Evolutionary conservation across 2,888 invertebrate species (phyloP), one percentile per base, ranked within the genome.

Genomic region (Caenorhabditis macrosperma): DNA sequence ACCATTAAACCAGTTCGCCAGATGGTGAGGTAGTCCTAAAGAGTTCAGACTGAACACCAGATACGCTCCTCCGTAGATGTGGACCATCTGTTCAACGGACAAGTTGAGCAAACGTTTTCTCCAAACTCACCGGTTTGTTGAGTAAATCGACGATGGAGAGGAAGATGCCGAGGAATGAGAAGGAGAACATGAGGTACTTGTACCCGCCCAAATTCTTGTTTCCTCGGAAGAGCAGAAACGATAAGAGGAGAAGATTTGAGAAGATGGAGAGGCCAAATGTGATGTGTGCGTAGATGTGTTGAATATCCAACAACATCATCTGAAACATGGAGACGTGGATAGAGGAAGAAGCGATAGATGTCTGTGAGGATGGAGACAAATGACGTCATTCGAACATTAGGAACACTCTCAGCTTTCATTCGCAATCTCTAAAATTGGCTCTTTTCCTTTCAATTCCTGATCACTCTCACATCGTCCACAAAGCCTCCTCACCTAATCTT

Each of bases 51-150:
- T 69, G 44, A 68, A 68, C 22, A 77, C 68, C 28, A 72, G 33
- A 22, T 78, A 72, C 12, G 71, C 61, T 22, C 71, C 78, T 6
- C 71, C 66, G 55, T 48, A 72, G 7, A 77, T 57, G 30, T 77
- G 77, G 1, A 77, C 77, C 77, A 77, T 77, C 76, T 77, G 76
- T n/a, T n/a, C n/a, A n/a, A n/a, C n/a, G n/a, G n/a, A n/a, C n/a
- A n/a, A n/a, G n/a, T 44, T 17, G n/a, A n/a, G 17, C 9, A 44
- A 44, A n/a, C 44, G 3, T 9, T n/a, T n/a, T n/a, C n/a, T n/a
- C n/a, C n/a, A n/a, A n/a, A 7, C 76, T 69, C 15, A 77, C 76
- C 26, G 77, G 77, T 50, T 69, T 69, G 38, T 77, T 77, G 2
- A 64, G 44, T 66, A 77, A 69, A 22, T 77, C 77, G 10, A 77